These are phyloP conservation scores for Julus scandinavius DNA, from an alignment of 2,888 invertebrate genomes.

Conservation along the genomic window DNA sequence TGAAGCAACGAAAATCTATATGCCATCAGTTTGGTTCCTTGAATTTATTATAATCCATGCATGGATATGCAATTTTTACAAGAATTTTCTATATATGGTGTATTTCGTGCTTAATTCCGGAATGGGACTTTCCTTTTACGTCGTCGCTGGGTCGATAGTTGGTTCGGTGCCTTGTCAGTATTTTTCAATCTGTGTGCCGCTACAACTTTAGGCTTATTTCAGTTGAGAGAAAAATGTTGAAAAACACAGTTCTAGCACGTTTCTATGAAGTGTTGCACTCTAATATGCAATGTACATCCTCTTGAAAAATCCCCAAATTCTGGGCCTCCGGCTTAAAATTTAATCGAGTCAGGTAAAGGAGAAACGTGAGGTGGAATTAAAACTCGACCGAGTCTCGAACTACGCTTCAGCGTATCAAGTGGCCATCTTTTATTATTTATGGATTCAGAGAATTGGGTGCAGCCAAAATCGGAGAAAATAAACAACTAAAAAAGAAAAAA, in stretches of 20 bases:
- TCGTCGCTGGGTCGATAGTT: no score
- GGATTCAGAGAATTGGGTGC: slow-evolving; percentile 24
- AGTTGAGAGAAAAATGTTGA: no score
- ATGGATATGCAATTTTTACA: no score
- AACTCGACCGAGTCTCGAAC: not conserved
- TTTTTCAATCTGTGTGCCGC: no score
- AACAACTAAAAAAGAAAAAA: not conserved
- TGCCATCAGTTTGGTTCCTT: no score
- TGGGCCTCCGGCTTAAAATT: not conserved
- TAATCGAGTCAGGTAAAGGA: slow-evolving; percentile 9
- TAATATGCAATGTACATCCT: not conserved
- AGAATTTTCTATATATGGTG: no score
- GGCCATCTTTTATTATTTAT: slow-evolving; percentile 29
- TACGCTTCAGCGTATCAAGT: slow-evolving; percentile 8
- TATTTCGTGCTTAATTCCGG: no score
- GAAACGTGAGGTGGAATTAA: slow-evolving; percentile 42
- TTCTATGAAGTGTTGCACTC: not conserved
- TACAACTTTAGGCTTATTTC: no score
- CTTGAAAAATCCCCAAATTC: not conserved
- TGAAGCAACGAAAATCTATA: no score
- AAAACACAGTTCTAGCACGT: not conserved
- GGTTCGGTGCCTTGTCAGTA: no score
- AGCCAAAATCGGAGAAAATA: not conserved
- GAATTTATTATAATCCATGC: no score
- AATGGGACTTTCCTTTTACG: no score